Percentiles rank a stretch among this genome's conserved stretches.
Conservation (phyloP, 1,140 invertebrate genomes). For the Papilio polytes region DNA sequence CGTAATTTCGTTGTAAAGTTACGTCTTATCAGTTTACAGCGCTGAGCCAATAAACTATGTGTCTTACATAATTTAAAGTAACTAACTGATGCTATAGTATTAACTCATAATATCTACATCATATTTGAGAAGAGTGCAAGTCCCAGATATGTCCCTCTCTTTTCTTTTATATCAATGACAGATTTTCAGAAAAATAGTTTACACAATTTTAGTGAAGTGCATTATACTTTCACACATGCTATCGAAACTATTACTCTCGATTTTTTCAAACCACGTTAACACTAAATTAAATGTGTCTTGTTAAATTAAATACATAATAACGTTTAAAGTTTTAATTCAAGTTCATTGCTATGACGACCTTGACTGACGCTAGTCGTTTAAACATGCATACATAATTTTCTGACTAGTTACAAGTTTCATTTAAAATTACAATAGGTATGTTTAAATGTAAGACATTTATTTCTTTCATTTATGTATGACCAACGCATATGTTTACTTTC, state of each 20-base stretch:
- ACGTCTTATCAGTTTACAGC: conserved; percentile 38
- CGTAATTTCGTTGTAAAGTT: conserved; percentile 49
- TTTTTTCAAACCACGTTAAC: too few relatives aligned
- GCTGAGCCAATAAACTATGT: conserved; percentile 28
- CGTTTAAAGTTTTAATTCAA: conserved; percentile 25
- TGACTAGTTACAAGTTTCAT: conserved; percentile 16
- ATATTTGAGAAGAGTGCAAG: too few relatives aligned
- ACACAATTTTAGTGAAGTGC: too few relatives aligned
- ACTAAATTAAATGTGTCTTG: too few relatives aligned
- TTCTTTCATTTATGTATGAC: too few relatives aligned
- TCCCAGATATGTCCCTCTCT: too few relatives aligned
- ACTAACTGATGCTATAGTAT: not conserved
- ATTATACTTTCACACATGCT: too few relatives aligned
- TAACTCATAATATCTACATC: not conserved
- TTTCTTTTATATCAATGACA: too few relatives aligned
- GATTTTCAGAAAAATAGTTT: too few relatives aligned
- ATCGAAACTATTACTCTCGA: not conserved
- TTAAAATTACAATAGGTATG: not conserved
- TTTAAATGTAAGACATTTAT: too few relatives aligned
- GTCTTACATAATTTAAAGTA: not conserved
- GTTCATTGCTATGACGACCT: conserved; percentile 36
- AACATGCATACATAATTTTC: conserved; percentile 24
- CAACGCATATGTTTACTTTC: too few relatives aligned
- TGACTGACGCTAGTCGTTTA: not conserved
- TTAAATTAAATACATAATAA: not conserved